These are phyloP conservation scores for Calosoma granatense DNA, from an alignment of 1,140 invertebrate species.

Conservation along the genomic window DNA sequence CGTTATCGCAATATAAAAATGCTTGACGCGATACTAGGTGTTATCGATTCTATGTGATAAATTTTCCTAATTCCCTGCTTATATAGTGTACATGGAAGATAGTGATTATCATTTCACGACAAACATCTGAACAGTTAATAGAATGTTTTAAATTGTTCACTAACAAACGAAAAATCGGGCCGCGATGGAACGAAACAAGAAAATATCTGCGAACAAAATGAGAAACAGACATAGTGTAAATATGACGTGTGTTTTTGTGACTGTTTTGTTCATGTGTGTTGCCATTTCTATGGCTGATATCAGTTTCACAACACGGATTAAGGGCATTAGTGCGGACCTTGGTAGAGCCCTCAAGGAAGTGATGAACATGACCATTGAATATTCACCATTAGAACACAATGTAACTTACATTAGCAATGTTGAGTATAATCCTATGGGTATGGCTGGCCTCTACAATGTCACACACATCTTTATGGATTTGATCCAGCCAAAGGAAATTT, in stretches of 20 bases:
- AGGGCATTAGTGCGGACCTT: slow-evolving; percentile 36
- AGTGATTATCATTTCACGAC: too few relatives aligned
- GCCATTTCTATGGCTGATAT: background rate
- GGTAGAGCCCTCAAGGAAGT: slow-evolving; percentile 37
- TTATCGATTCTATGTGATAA: too few relatives aligned
- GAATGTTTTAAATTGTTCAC: too few relatives aligned
- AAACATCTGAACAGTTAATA: too few relatives aligned
- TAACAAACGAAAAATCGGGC: too few relatives aligned
- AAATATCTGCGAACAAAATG: background rate
- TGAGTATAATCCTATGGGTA: slow-evolving; percentile 43
- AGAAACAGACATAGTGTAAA: background rate
- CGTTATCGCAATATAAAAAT: too few relatives aligned
- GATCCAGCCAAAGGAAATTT: slow-evolving; percentile 36
- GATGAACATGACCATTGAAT: slow-evolving; percentile 34
- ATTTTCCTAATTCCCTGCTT: too few relatives aligned
- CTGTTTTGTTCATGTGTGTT: background rate
- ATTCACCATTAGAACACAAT: slow-evolving; percentile 33
- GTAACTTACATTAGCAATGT: slow-evolving; percentile 28
- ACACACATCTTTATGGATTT: slow-evolving; percentile 45
- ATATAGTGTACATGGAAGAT: too few relatives aligned
- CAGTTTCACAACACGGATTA: slow-evolving; percentile 28
- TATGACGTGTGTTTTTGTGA: slow-evolving; percentile 9
- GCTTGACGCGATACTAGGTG: too few relatives aligned
- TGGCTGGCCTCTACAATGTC: slow-evolving; percentile 48
- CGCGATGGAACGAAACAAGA: background rate